Evolutionary conservation across 1,140 invertebrate species (phyloP), one percentile per base, ranked within the genome.

Genomic region (Eupristina koningsbergeri): DNA sequence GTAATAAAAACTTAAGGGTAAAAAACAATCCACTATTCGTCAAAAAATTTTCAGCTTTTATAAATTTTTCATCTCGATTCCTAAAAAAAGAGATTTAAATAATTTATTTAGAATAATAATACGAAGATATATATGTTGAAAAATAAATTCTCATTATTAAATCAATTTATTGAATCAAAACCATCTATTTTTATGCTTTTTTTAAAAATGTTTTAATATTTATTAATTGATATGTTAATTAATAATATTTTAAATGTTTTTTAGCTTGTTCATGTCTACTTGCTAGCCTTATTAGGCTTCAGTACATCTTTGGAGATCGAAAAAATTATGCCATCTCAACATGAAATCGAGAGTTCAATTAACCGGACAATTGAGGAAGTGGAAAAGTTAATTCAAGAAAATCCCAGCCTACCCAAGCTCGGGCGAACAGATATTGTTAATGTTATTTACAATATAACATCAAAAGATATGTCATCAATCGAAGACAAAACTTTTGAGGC

Each of bases 341-440:
- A 78, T 8, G 89, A 92, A 50, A 90, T 92, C n/a, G 90, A 92
- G 80, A 83, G 80, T 7, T 92, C 91, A 6, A 92, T 93, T n/a
- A 93, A 94, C 84, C 89, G 91, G 85, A 95, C 94, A 26, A 93
- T 95, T 15, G 89, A 93, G 67, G 93, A 94, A 89, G 94, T 95
- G 3, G 93, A 95, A 84, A 93, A 87, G 50, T 93, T 95, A 80
- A 88, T 95, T 9, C 88, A 92, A 84, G 89, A 91, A 39, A 93
- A 95, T 86, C 89, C 93, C 5, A 90, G 89, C 26, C 86, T 95
- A 31, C 94, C 95, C 3, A 91, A 93, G 45, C 89, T 95, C 22
- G 93, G 91, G 5, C 89, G 94, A 84, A 89, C 91, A 15, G 94
- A 95, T 84, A 95, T 95, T 69, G 88, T 95, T 6, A 91, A 93